Base-by-base conservation (phyloP, 92 coral and sea anemone species). In the Metridium senile region DNA sequence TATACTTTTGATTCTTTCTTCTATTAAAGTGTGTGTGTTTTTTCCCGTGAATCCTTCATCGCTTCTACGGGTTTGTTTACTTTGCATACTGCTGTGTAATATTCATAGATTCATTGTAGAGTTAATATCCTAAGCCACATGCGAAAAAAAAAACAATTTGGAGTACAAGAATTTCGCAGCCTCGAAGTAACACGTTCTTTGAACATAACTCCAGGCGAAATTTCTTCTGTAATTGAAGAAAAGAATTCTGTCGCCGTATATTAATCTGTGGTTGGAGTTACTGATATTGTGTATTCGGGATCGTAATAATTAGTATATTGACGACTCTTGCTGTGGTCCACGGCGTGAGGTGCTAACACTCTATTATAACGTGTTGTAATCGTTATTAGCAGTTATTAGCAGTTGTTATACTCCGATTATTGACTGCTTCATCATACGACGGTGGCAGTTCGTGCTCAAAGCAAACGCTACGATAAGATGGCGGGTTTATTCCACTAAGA, bases 381-480 rank as follows among this genome's bases (percentile, higher is more conserved):
- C n/a, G n/a, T n/a, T n/a, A 54, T 54, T 54, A 54, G 17, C 59
- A 54, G 25, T 3, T 21, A 54, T 54, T 16, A 13, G 16, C 4
- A 54, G 2, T 54, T 54, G 21, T 54, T 13, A 54, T 54, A 16
- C 6, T 29, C n/a, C 26, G 82, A 45, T 66, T 68, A 26, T 79
- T 79, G 43, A 79, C 47, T 9, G 80, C 86, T 63, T 88, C 92
- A 49, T 88, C 92, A 45, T 88, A 88, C 17, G 88, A 57, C 1
- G 92, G 92, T 20, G 92, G 92, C 21, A 88, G 84, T 23, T 84
- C 92, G 0, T 79, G 84, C 10, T 67, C 75, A 58, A 88, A 88
- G 23, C 85, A 88, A 28, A 88, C 76, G 17, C 89, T 84, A 6
- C 63, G 53, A 20, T 88, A 88, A 26, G 92, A 83, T 18, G 92